Base-by-base conservation (phyloP, 2,888 invertebrate genomes). In the Oligia fasciuncula region DNA sequence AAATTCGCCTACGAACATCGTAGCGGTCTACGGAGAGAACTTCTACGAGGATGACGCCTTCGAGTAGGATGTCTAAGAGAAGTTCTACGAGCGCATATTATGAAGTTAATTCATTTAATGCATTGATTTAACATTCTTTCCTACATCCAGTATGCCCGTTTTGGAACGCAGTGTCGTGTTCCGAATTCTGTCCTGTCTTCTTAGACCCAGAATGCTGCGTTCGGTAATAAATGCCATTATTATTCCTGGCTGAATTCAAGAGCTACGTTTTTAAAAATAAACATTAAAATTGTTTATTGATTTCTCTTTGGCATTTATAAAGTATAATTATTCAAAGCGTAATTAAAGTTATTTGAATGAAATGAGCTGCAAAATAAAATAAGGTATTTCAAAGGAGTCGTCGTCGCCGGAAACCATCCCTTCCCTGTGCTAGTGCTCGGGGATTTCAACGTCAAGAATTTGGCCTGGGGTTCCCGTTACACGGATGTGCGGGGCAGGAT, bases 21-120 rank as follows among this genome's bases (percentile, higher is more conserved):
- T 79, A 82, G 84, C 73, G 62, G 46, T 51, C 40, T 73, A 73
- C 73, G 54, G 40, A 40, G 17, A 40, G 23, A 17, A 19, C n/a
- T 43, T 49, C 65, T 60, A 69, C 67, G 46, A 63, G 19, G 4
- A 66, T 66, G 46, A 40, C 40, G 46, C 5, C 62, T 67, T 67
- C 40, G 43, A 76, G 49, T 49, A 54, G 23, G n/a, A 62, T 82
- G 29, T 40, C 81, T 80, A 76, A 54, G 81, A 81, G 46, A 63
- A 63, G 6, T 76, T 62, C 77, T 72, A 83, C 71, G 83, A 83
- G 40, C 9, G 2, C 29, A 4, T n/a, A 43, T 13, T 54, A 57
- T 60, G 4, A 81, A 82, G 13, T 69, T 65, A 23, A 65, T 11
- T 35, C 14, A 49, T 49, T 51, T 73, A 49, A 54, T 29, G 46